A percentile compares a stretch with the other conserved stretches of the same genome.
Evolutionary conservation across 2,888 invertebrate species (phyloP).

Genomic region (Philhelius pedissequus): DNA sequence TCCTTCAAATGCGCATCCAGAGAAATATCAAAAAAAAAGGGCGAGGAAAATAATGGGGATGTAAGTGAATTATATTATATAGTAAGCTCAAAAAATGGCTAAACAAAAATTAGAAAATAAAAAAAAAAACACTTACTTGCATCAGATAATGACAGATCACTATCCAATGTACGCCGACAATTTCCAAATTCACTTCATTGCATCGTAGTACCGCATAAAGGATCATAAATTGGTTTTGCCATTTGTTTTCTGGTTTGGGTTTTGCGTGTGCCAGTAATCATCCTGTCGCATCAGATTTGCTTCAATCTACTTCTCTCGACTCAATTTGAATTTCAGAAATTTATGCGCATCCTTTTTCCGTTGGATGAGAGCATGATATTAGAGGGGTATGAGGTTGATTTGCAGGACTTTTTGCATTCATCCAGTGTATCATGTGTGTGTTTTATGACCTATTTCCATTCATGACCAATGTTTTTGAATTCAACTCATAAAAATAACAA

Average conservation of each 20-base stretch:
- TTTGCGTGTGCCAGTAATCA: neutral
- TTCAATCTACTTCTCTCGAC: neutral
- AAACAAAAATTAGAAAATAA: no score
- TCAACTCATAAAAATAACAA: neutral
- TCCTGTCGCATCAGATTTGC: neutral
- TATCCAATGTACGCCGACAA: neutral
- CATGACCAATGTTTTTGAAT: constrained; percentile 38
- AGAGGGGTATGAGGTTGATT: neutral
- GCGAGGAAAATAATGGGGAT: no score
- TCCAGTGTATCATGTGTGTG: constrained; percentile 35
- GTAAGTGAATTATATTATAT: no score
- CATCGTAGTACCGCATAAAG: constrained; percentile 5
- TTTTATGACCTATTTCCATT: constrained; percentile 58
- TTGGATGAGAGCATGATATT: neutral
- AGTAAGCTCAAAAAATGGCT: no score
- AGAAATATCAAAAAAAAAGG: no score
- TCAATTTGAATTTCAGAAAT: constrained; percentile 29
- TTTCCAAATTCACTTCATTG: constrained; percentile 41
- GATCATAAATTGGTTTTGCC: constrained; percentile 37
- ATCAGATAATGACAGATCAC: neutral
- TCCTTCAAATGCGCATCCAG: no score
- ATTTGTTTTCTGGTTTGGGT: neutral
- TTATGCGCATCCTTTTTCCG: neutral
- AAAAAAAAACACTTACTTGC: neutral
- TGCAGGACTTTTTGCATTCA: constrained; percentile 31